Base-by-base conservation (phyloP, 37 sponge, comb jelly and placozoan genomes). In the Cladorhizidae sp. region DNA sequence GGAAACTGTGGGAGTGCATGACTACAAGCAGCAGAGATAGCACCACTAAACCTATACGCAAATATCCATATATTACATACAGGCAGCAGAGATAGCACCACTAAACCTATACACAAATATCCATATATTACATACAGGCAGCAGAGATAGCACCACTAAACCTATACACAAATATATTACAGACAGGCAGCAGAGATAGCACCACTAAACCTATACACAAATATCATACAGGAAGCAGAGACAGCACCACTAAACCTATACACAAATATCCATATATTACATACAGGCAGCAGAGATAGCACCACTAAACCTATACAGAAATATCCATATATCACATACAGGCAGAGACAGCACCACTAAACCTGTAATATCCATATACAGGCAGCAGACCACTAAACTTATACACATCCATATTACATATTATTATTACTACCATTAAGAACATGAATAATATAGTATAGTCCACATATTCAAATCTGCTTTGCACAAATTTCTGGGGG, bases 31-130 rank as follows among this genome's bases (percentile, higher is more conserved):
- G 12, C 8, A 77, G 26, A 23, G 78, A 64, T 17, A 77, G 29
- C 50, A 77, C 2, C 25, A 77, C 45, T 0, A 77, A 65, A 77
- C 42, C 78, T 77, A 72, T 18, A 41, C 31, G 17, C 23, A 26
- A 8, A 12, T 3, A 23, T 17, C 20, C 23, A 21, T 3, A 45
- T 40, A 61, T 38, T 38, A 65, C 89, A 85, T 35, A 63, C 35
- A 14, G 64, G 64, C 50, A 42, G 12, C 8, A 77, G 26, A 23
- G 78, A 64, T 17, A 77, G 29, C 50, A 77, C 2, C 25, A 77
- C 45, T 0, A 77, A 65, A 38, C 52, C n/a, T n/a, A 88, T 81
- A 70, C 80, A 84, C n/a, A 92, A 77, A 42, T 84, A 87, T 12
- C 88, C 85, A 80, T 58, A 59, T 17, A 45, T 45, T 29, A 65